A percentile compares a stretch with the other conserved stretches of the same genome.
phyloP scores from a whole-genome alignment of 2,797 vertebrate species.

The Eulemur rubriventer region DNA sequence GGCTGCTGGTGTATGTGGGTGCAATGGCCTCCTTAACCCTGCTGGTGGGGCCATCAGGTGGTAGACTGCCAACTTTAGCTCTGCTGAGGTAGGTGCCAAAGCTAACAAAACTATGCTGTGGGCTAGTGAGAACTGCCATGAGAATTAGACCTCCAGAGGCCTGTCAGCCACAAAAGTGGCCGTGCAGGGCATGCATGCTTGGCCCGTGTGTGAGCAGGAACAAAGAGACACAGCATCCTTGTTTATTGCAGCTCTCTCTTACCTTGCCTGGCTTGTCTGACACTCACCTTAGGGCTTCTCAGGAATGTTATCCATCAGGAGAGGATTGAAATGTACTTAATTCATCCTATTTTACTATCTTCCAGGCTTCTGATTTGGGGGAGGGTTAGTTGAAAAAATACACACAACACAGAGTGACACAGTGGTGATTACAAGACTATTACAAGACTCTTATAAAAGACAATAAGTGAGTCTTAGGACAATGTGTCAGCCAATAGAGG shows the following conservation, averaged over 20 bases:
- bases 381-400: not conserved
- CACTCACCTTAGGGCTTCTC: not conserved
- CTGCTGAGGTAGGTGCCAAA: not conserved
- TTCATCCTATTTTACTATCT: not conserved
- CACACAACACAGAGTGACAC: not conserved
- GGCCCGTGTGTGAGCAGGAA: rapidly evolving
- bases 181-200: not conserved
- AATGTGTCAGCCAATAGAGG: not conserved
- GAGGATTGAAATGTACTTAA: not conserved
- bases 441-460: not conserved
- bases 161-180: not conserved
- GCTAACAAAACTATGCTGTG: not conserved
- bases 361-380: not conserved
- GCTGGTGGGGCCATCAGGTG: not conserved
- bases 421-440: not conserved
- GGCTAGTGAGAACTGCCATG: not conserved
- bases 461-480: not conserved
- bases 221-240: not conserved
- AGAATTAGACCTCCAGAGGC: not conserved
- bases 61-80: not conserved
- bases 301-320: not conserved
- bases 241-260: not conserved
- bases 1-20: not conserved
- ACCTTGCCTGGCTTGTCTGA: not conserved
- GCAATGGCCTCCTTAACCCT: not conserved